These are phyloP conservation scores for Carettochelys insculpta DNA, from an alignment of 2,113 vertebrate species.

Conservation along the genomic window DNA sequence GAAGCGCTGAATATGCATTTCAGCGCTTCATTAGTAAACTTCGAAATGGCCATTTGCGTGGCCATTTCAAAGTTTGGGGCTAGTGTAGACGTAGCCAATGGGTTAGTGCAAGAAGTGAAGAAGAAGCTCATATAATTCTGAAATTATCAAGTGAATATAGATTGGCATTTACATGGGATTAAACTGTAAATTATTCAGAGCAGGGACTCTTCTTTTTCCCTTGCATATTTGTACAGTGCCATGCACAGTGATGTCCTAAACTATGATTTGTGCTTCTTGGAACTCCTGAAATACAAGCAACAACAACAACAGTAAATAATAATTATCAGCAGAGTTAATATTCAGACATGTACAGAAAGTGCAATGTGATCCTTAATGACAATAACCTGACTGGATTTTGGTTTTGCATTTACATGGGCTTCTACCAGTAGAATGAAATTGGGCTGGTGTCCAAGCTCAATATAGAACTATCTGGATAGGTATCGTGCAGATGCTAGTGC, in stretches of 20 bases:
- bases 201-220: background rate
- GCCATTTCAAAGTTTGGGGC: too few relatives aligned
- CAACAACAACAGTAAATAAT: background rate
- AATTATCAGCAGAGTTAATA: background rate
- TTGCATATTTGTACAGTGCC: background rate
- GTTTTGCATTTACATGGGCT: background rate
- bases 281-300: background rate
- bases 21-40: too few relatives aligned
- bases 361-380: background rate
- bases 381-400: background rate
- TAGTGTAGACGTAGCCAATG: too few relatives aligned
- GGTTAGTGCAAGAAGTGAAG: background rate
- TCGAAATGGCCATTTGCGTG: too few relatives aligned
- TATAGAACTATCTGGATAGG: background rate
- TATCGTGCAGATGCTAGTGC: too few relatives aligned
- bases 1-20: too few relatives aligned
- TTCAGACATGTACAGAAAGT: background rate
- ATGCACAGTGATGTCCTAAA: background rate
- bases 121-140: background rate
- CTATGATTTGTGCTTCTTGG: background rate
- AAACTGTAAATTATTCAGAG: background rate
- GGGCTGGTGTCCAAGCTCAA: background rate
- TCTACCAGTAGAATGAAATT: background rate
- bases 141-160: background rate
- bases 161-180: background rate